Percentiles rank a stretch among this genome's conserved stretches.
phyloP scores from a whole-genome alignment of 64 coral and sea anemone genomes.

The Actinia tenebrosa region DNA sequence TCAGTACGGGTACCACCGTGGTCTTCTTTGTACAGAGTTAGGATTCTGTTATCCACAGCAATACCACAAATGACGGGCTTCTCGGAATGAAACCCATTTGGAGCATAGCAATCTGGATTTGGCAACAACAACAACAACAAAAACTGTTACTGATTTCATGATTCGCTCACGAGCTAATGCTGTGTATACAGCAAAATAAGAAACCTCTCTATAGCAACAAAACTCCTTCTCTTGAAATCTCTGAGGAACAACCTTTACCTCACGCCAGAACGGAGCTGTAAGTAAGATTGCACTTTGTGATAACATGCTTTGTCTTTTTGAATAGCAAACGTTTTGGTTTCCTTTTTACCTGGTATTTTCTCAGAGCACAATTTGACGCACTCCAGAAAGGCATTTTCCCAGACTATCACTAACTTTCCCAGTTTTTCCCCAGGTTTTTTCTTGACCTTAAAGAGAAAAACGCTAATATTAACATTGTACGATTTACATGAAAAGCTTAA shows the following conservation, averaged over 20 bases:
- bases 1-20: conserved; percentile 19
- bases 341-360: conserved; percentile 57
- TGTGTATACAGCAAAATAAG: too few species aligned
- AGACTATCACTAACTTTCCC: conserved; percentile 50
- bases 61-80: conserved; percentile 66
- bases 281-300: too few species aligned
- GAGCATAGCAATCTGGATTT: conserved; percentile 75
- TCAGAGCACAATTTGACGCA: conserved; percentile 48
- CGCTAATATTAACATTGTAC: neutral
- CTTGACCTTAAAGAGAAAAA: neutral
- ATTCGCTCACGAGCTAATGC: too few species aligned
- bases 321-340: too few species aligned
- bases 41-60: conserved; percentile 59
- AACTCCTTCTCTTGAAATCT: too few species aligned
- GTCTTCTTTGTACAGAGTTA: conserved; percentile 49
- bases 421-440: neutral
- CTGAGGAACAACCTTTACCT: too few species aligned
- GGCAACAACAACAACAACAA: too few species aligned
- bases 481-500: neutral
- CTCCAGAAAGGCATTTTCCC: conserved; percentile 64
- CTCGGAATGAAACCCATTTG: conserved; percentile 67
- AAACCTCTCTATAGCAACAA: too few species aligned
- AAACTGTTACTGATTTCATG: too few species aligned
- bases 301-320: too few species aligned
- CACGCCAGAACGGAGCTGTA: too few species aligned